Conservation (phyloP, 1,140 invertebrate species). For the Bombus turneri region DNA sequence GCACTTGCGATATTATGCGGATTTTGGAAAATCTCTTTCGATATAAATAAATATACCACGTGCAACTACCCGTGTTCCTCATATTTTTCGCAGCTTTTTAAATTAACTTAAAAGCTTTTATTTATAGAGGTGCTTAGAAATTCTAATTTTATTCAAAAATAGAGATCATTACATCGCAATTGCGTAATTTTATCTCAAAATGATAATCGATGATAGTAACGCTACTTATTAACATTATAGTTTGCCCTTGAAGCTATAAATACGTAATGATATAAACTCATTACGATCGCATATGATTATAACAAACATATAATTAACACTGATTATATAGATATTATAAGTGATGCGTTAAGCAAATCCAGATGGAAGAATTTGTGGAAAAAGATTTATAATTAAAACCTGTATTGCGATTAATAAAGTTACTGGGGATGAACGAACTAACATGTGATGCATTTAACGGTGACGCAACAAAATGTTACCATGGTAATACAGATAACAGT, state of each 20-base stretch:
- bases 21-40: conserved; percentile 14
- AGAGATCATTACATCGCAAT: too few relatives aligned
- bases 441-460: not conserved
- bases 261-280: not conserved
- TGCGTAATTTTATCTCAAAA: not conserved
- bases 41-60: not conserved
- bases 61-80: too few relatives aligned
- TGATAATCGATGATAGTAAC: not conserved
- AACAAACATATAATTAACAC: not conserved
- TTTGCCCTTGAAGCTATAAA: not conserved
- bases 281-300: not conserved
- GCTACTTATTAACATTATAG: not conserved
- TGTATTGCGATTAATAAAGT: not conserved
- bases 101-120: not conserved
- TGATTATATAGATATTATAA: not conserved
- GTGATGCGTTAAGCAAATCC: not conserved
- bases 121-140: not conserved
- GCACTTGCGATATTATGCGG: not conserved
- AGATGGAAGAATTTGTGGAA: not conserved
- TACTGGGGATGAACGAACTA: not conserved
- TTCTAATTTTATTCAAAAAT: not conserved
- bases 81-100: not conserved
- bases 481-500: conserved; percentile 30
- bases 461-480: conserved; percentile 15
- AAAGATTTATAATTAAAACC: not conserved